phyloP scores from a whole-genome alignment of 2,888 invertebrate species.

The Dione juno region DNA sequence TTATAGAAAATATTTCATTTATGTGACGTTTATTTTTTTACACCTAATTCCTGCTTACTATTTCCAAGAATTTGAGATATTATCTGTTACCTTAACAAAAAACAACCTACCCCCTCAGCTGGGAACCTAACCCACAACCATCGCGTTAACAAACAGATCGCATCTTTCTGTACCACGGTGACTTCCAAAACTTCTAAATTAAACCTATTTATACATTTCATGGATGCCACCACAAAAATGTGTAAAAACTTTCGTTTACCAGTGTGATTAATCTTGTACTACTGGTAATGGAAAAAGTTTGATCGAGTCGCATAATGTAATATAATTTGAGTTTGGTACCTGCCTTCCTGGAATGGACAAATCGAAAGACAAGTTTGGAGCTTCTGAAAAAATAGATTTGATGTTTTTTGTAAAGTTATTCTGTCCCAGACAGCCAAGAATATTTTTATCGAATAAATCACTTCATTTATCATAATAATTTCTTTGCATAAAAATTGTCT shows the following conservation, averaged over 20 bases:
- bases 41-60: too few relatives aligned
- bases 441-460: neutral
- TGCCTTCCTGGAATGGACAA: neutral
- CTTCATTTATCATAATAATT: neutral
- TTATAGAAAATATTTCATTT: neutral
- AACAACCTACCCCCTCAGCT: too few relatives aligned
- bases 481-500: too few relatives aligned
- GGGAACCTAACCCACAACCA: neutral
- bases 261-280: conserved; percentile 45
- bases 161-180: too few relatives aligned
- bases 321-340: conserved; percentile 22
- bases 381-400: neutral
- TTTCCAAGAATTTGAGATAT: too few relatives aligned
- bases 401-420: neutral
- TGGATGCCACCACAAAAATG: neutral
- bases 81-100: too few relatives aligned
- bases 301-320: conserved; percentile 45
- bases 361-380: neutral
- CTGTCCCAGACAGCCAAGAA: neutral
- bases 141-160: neutral
- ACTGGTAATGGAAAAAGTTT: conserved; percentile 53
- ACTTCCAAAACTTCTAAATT: neutral
- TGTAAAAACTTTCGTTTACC: neutral
- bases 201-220: too few relatives aligned
- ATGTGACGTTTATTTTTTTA: neutral